Conservation (phyloP, 2,797 vertebrate genomes). For the Sebastes umbrosus region DNA sequence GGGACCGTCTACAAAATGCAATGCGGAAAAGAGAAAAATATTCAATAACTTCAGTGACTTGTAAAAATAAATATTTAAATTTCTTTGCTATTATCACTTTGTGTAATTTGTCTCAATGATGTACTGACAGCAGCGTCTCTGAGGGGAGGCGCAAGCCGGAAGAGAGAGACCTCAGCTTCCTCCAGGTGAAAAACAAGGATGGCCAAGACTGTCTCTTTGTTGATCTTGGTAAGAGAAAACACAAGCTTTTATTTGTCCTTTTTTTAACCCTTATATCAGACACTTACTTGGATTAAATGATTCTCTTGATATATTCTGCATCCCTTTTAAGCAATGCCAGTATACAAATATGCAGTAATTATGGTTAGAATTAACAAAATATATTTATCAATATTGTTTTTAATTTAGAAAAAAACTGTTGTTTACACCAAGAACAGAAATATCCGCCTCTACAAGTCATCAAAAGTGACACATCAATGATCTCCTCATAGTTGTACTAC, state of each 20-base stretch:
- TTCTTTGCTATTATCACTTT: not conserved
- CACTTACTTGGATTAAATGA: not conserved
- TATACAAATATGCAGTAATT: not conserved
- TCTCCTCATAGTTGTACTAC: too few relatives aligned
- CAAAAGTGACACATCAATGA: slow-evolving; percentile 77
- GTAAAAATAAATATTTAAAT: not conserved
- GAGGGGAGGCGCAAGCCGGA: slow-evolving; percentile 27
- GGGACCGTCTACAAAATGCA: too few relatives aligned
- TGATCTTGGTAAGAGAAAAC: slow-evolving; percentile 87
- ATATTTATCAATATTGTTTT: not conserved
- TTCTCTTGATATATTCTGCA: not conserved
- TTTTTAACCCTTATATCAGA: not conserved
- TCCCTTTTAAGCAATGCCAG: not conserved
- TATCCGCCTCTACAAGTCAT: slow-evolving; percentile 95
- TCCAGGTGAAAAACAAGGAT: slow-evolving; percentile 86
- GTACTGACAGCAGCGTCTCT: slow-evolving; percentile 2
- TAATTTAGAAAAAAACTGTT: slow-evolving; percentile 71
- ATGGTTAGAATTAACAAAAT: not conserved
- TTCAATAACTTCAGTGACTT: not conserved
- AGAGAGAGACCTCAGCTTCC: slow-evolving; percentile 82
- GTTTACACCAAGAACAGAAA: slow-evolving; percentile 98
- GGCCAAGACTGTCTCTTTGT: slow-evolving; percentile 88
- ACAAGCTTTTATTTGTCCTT: not conserved
- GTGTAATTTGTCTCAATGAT: not conserved
- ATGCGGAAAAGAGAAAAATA: too few relatives aligned